phyloP scores from a whole-genome alignment of 2,113 vertebrate species.

The Mesembrinibis cayennensis region DNA sequence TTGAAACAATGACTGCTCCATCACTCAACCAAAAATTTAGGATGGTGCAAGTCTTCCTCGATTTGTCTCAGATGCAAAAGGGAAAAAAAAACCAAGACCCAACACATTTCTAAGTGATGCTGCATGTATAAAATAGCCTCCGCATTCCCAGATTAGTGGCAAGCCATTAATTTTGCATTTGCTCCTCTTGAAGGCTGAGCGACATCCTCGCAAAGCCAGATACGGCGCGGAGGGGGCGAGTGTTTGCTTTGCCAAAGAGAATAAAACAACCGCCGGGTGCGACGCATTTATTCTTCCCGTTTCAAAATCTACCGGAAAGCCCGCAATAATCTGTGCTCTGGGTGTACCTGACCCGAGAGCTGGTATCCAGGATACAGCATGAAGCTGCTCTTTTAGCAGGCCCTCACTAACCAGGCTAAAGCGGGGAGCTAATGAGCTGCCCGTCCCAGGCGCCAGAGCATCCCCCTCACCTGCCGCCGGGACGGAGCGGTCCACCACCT shows the following conservation, averaged over 20 bases:
- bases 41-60: not conserved
- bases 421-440: constrained; percentile 74
- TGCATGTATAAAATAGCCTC: not conserved
- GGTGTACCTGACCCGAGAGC: constrained; percentile 71
- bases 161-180: constrained; percentile 14
- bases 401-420: constrained; percentile 67
- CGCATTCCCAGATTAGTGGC: not conserved
- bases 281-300: constrained; percentile 31
- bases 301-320: constrained; percentile 70
- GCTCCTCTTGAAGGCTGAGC: not conserved
- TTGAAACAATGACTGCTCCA: constrained; percentile 45
- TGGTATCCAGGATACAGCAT: constrained; percentile 86
- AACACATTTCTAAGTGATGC: not conserved
- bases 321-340: constrained; percentile 69
- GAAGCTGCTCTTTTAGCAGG: constrained; percentile 77
- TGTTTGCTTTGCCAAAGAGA: constrained; percentile 40
- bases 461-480: constrained; percentile 3
- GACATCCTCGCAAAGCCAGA: not conserved
- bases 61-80: not conserved
- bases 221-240: not conserved
- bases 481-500: constrained; percentile 16
- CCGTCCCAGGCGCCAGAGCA: constrained; percentile 56
- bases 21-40: constrained; percentile 13
- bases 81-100: too few species aligned
- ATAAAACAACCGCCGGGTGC: not conserved